These are phyloP conservation scores for Berghia stephanieae DNA, from an alignment of 1,140 invertebrate species.

Conservation along the genomic window DNA sequence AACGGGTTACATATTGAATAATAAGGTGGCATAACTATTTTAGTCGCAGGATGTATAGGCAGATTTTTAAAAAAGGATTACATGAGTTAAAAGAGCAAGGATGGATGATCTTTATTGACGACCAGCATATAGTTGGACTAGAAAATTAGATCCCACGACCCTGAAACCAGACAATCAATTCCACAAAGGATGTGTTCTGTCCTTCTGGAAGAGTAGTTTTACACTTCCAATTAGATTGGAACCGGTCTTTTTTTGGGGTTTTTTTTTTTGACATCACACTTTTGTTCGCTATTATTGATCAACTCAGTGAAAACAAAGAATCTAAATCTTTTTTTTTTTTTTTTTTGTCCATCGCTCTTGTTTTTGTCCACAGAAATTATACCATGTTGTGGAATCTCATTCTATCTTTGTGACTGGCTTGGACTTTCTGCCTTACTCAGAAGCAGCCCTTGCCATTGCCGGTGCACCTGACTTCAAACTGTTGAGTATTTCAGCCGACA, in stretches of 20 bases:
- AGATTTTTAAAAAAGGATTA: no score
- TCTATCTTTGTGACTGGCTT: slow-evolving; percentile 94
- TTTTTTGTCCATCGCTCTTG: no score
- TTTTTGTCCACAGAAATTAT: slow-evolving; percentile 78
- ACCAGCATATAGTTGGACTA: no score
- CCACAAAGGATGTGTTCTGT: no score
- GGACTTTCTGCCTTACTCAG: slow-evolving; percentile 79
- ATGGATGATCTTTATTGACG: no score
- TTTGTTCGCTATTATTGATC: neutral
- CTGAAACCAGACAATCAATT: no score
- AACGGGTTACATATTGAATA: no score
- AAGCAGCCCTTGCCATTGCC: slow-evolving; percentile 73
- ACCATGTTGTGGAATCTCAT: slow-evolving; percentile 84
- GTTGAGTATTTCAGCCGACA: slow-evolving; percentile 93
- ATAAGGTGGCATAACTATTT: no score
- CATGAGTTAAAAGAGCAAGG: no score
- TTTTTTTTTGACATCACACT: neutral
- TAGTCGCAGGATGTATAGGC: no score
- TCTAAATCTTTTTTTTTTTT: no score
- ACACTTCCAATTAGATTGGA: neutral
- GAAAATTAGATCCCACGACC: no score
- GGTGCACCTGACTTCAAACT: slow-evolving; percentile 82
- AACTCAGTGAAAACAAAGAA: neutral
- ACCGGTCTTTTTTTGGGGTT: neutral
- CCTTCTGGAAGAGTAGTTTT: neutral